A percentile compares a stretch with the other conserved stretches of the same genome.
phyloP scores from a whole-genome alignment of 1,140 invertebrate species.

The Samia ricini region DNA sequence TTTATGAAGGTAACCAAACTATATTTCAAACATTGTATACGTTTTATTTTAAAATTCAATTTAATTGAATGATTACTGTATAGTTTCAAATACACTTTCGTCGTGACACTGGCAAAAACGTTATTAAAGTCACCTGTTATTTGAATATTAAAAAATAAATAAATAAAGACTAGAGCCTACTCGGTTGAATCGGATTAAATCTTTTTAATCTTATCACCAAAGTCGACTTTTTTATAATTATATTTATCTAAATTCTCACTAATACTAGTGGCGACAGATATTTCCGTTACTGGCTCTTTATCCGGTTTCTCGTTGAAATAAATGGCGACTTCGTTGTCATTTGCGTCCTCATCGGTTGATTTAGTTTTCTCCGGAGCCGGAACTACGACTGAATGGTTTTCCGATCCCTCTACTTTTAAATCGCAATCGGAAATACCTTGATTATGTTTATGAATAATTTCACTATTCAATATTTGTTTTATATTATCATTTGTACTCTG shows the following conservation, averaged over 20 bases:
- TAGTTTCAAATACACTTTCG: not conserved
- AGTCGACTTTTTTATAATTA: not conserved
- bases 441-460: conserved; percentile 43
- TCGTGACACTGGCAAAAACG: not conserved
- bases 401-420: conserved; percentile 55
- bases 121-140: conserved; percentile 6
- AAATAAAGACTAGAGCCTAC: conserved; percentile 6
- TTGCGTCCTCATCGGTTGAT: conserved; percentile 53
- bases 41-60: too few relatives aligned
- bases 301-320: conserved; percentile 64
- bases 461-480: conserved; percentile 37
- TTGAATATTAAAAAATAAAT: not conserved
- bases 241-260: conserved; percentile 34
- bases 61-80: too few relatives aligned
- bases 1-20: too few relatives aligned
- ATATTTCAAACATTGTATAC: too few relatives aligned
- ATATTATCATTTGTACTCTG: conserved; percentile 43
- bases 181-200: not conserved
- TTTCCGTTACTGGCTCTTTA: conserved; percentile 65
- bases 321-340: conserved; percentile 77
- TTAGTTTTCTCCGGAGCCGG: conserved; percentile 46
- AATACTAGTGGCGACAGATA: conserved; percentile 68
- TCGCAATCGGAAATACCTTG: conserved; percentile 58
- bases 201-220: conserved; percentile 8
- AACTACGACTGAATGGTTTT: conserved; percentile 54